A percentile compares a stretch with the other conserved stretches of the same genome.
Conservation (phyloP, 2,797 vertebrate species). For the Molossus molossus region DNA sequence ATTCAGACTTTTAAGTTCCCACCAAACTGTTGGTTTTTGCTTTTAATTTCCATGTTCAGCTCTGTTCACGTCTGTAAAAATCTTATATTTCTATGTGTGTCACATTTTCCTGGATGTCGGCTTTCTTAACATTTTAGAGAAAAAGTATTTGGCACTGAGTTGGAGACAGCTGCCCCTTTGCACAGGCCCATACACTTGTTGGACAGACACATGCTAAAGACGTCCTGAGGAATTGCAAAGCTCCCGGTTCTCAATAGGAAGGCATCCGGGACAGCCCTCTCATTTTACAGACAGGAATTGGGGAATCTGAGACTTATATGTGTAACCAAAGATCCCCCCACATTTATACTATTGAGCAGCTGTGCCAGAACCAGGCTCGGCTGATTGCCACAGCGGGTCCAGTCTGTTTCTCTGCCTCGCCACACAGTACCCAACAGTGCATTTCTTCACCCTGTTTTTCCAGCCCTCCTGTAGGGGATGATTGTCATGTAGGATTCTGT, state of each 20-base stretch:
- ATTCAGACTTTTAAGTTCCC: background rate
- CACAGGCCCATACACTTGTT: accelerated
- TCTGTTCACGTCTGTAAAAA: background rate
- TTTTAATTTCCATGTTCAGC: background rate
- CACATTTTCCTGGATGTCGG: background rate
- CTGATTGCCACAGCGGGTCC: accelerated
- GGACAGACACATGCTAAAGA: accelerated
- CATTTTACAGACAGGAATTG: background rate
- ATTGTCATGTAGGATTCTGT: accelerated
- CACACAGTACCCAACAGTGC: no score
- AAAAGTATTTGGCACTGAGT: background rate
- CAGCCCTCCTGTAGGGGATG: background rate
- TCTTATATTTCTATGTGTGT: background rate
- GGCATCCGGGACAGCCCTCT: background rate
- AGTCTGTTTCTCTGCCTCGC: background rate
- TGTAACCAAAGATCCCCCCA: background rate
- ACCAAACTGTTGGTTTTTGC: background rate
- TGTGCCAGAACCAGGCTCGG: accelerated
- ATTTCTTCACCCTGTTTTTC: constrained; percentile 4
- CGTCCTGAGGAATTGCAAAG: background rate
- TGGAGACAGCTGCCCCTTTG: background rate
- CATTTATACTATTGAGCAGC: background rate
- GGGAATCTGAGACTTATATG: background rate
- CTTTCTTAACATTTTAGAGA: constrained; percentile 20
- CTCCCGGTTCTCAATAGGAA: background rate